These are phyloP conservation scores for Tholera decimalis DNA, from an alignment of 2,888 invertebrate genomes.

Conservation along the genomic window DNA sequence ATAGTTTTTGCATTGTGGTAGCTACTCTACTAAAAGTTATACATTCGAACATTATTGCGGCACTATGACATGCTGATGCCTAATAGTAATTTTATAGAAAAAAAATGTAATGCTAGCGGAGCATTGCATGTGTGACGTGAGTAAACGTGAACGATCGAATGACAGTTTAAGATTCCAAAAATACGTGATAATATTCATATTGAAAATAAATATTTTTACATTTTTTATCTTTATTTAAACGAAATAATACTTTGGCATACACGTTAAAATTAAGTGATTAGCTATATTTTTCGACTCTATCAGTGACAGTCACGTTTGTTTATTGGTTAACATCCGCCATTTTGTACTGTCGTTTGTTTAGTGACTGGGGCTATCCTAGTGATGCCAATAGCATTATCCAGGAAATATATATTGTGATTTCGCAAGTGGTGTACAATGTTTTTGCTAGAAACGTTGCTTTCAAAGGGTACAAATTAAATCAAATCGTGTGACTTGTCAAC, in stretches of 20 bases:
- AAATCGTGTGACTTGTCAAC: slow-evolving; percentile 87
- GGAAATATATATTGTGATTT: slow-evolving; percentile 84
- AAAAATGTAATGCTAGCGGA: slow-evolving; percentile 61
- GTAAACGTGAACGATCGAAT: slow-evolving; percentile 86
- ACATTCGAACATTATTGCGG: background rate
- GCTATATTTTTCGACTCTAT: slow-evolving; percentile 72
- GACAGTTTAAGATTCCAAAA: slow-evolving; percentile 87
- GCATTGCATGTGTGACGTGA: slow-evolving; percentile 77
- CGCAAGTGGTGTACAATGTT: slow-evolving; percentile 88
- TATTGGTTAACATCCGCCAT: slow-evolving; percentile 91
- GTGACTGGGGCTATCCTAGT: slow-evolving; percentile 87
- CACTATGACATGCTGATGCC: slow-evolving; percentile 39
- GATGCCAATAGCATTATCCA: slow-evolving; percentile 84
- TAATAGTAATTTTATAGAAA: slow-evolving; percentile 53
- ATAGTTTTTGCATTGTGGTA: background rate
- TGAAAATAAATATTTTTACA: slow-evolving; percentile 84
- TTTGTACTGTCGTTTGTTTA: slow-evolving; percentile 92
- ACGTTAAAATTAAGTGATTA: slow-evolving; percentile 77
- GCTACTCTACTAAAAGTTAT: slow-evolving; percentile 33
- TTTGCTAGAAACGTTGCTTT: slow-evolving; percentile 87
- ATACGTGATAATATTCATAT: slow-evolving; percentile 82
- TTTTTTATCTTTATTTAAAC: slow-evolving; percentile 82
- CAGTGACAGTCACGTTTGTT: slow-evolving; percentile 90
- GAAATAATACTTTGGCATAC: slow-evolving; percentile 70
- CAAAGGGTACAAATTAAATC: slow-evolving; percentile 83